These are phyloP conservation scores for Mythimna impura DNA, from an alignment of 2,888 invertebrate species.

Conservation along the genomic window DNA sequence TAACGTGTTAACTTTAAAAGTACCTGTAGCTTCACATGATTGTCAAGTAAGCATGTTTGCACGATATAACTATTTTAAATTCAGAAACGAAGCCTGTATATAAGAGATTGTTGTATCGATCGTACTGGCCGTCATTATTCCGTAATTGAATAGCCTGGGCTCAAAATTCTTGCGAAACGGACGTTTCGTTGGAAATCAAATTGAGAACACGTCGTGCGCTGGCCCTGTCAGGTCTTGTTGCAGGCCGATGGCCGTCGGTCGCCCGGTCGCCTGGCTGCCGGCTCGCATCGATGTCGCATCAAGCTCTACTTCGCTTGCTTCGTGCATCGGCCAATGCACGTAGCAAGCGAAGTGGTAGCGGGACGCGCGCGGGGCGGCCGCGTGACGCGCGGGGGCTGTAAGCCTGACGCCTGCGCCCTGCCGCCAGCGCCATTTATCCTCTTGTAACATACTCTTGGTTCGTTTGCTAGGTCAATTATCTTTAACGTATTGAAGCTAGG, in stretches of 20 bases:
- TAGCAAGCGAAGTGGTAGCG: conserved; percentile 63
- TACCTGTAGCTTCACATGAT: neutral
- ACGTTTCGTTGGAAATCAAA: conserved; percentile 73
- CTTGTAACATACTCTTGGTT: conserved; percentile 82
- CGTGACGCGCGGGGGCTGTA: conserved; percentile 79
- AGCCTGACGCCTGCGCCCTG: conserved; percentile 81
- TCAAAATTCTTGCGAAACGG: conserved; percentile 10
- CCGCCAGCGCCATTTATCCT: conserved; percentile 79
- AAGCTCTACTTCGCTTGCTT: conserved; percentile 72
- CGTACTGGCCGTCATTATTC: conserved; percentile 18
- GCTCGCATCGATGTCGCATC: conserved; percentile 76
- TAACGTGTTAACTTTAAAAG: neutral
- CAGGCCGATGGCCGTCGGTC: conserved; percentile 69
- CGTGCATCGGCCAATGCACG: conserved; percentile 69
- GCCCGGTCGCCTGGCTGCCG: conserved; percentile 64
- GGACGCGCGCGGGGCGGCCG: conserved; percentile 74
- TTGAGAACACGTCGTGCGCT: conserved; percentile 73
- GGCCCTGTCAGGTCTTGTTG: conserved; percentile 74
- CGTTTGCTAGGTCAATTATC: conserved; percentile 86
- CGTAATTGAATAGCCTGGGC: conserved; percentile 16
- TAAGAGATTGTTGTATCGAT: conserved; percentile 19
- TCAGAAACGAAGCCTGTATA: conserved; percentile 9
- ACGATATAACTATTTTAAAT: conserved; percentile 1
- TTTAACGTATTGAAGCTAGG: conserved; percentile 76
- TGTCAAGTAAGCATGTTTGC: neutral